A percentile compares a stretch with the other conserved stretches of the same genome.
These are phyloP conservation scores for Amphiduros pacificus DNA, from an alignment of 2,888 invertebrate genomes.

Conservation along the genomic window DNA sequence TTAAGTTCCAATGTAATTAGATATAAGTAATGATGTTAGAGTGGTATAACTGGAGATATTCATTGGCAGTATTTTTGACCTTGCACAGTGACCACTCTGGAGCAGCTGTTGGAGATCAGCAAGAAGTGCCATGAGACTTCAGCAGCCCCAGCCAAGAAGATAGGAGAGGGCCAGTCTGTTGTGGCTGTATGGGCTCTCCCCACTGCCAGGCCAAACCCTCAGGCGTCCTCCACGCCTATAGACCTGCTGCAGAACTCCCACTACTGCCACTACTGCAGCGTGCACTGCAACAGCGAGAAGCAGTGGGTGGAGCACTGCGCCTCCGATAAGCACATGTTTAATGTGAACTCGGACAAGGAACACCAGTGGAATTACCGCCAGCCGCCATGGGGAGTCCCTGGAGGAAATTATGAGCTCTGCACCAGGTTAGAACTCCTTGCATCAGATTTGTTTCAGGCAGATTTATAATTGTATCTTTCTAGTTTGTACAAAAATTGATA, in stretches of 20 bases:
- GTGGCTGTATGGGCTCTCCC: constrained; percentile 29
- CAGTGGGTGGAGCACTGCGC: constrained; percentile 55
- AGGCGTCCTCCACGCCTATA: background rate
- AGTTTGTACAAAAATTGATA: no score
- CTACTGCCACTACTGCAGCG: constrained; percentile 41
- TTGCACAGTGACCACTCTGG: constrained; percentile 33
- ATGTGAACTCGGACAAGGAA: constrained; percentile 52
- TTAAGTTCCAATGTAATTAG: background rate
- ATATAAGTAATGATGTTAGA: background rate
- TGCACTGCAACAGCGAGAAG: constrained; percentile 45
- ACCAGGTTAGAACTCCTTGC: constrained; percentile 35
- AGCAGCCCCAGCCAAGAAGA: constrained; percentile 36
- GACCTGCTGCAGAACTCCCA: constrained; percentile 30
- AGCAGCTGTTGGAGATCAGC: constrained; percentile 35
- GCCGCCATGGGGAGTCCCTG: constrained; percentile 48
- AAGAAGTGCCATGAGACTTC: constrained; percentile 22
- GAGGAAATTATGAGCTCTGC: constrained; percentile 42
- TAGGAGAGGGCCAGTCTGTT: constrained; percentile 44
- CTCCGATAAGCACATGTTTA: constrained; percentile 48
- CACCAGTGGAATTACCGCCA: constrained; percentile 57
- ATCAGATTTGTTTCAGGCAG: no score
- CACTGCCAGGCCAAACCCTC: background rate
- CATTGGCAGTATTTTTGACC: background rate
- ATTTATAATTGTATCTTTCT: no score
- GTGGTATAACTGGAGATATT: background rate